Conservation (phyloP, 2,888 invertebrate species). For the Coelopa pilipes region DNA sequence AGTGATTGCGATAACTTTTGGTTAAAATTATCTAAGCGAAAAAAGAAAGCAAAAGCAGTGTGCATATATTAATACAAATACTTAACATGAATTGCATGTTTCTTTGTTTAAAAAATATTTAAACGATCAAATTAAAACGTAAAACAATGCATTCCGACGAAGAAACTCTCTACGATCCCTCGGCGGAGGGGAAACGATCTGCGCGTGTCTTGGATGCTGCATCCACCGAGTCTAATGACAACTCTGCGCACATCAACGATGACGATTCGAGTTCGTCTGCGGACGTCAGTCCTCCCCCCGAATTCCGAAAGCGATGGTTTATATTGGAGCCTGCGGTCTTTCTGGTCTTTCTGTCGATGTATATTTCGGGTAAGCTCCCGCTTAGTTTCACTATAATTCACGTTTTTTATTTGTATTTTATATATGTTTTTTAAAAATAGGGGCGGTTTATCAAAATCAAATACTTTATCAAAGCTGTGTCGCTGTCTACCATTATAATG, state of each 20-base stretch:
- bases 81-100: not conserved
- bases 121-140: not conserved
- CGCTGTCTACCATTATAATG: slow-evolving; percentile 70
- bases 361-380: slow-evolving; percentile 56
- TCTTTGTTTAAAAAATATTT: not conserved
- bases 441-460: slow-evolving; percentile 73
- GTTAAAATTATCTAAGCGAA: too few species aligned
- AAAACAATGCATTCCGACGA: slow-evolving; percentile 48
- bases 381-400: not conserved
- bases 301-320: slow-evolving; percentile 50
- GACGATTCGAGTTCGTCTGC: not conserved
- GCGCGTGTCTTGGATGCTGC: slow-evolving; percentile 43
- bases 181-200: slow-evolving; percentile 20
- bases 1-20: not conserved
- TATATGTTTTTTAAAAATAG: slow-evolving; percentile 47
- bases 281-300: slow-evolving; percentile 30
- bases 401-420: slow-evolving; percentile 7
- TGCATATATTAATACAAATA: too few species aligned
- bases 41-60: too few species aligned
- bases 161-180: slow-evolving; percentile 49
- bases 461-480: slow-evolving; percentile 78
- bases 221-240: slow-evolving; percentile 15
- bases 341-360: slow-evolving; percentile 60
- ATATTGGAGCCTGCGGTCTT: slow-evolving; percentile 64
- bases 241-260: slow-evolving; percentile 32